A percentile compares a stretch with the other conserved stretches of the same genome.
Conservation (phyloP, 2,888 invertebrate genomes). For the Allacma fusca region DNA sequence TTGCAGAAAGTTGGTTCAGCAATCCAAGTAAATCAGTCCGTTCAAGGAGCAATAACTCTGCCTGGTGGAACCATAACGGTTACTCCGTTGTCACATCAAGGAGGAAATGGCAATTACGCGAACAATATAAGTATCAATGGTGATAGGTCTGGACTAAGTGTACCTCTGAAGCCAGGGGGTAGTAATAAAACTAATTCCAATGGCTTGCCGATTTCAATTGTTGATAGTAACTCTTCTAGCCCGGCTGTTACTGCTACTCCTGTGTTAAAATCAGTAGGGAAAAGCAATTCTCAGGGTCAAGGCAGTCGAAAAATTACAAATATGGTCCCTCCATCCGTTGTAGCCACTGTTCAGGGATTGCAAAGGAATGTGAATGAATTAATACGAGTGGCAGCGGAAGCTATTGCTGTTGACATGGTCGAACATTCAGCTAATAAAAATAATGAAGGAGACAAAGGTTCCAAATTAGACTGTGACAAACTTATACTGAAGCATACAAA, state of each 20-base stretch:
- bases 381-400: constrained; percentile 56
- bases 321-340: constrained; percentile 48
- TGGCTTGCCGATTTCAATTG: constrained; percentile 48
- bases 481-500: constrained; percentile 76
- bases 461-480: constrained; percentile 73
- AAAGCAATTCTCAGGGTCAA: not conserved
- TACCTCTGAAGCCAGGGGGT: constrained; percentile 26
- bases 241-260: constrained; percentile 44
- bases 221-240: constrained; percentile 30
- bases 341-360: constrained; percentile 52
- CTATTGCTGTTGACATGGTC: constrained; percentile 57
- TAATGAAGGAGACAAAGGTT: constrained; percentile 37
- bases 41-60: constrained; percentile 60
- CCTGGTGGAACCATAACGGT: constrained; percentile 61
- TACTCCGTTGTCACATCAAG: constrained; percentile 52
- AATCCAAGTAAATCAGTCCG: constrained; percentile 48
- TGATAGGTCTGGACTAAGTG: constrained; percentile 19
- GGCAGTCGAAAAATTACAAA: constrained; percentile 33
- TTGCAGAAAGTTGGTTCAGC: constrained; percentile 25
- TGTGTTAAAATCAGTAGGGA: constrained; percentile 25
- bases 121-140: constrained; percentile 25
- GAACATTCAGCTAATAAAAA: constrained; percentile 51
- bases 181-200: constrained; percentile 37
- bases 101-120: not conserved
- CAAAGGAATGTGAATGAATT: constrained; percentile 57